Base-by-base conservation (phyloP, 2,113 vertebrate species). In the Stomatorhinus ivindoensis region DNA sequence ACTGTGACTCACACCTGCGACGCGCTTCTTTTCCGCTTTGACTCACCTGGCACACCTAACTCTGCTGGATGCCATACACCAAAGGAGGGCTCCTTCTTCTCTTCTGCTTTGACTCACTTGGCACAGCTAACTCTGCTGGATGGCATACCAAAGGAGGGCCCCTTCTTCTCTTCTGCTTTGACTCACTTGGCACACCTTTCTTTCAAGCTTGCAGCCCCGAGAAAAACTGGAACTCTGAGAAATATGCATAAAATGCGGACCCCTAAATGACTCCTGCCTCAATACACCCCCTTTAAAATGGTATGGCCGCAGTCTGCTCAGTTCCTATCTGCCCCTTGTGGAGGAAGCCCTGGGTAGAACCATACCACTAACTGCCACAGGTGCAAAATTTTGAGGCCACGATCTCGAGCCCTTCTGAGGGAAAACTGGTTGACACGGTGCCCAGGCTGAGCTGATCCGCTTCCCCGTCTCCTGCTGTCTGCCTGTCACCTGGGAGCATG, bases 361-460 rank as follows among this genome's bases (percentile, higher is more conserved):
- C 96, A 95, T 96, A 95, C 94, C 94, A 93, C 95, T 97, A 97
- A 97, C 97, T 97, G 95, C 95, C 96, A 97, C 95, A 94, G 95
- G 96, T 97, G 96, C 96, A 97, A 96, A 96, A 97, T 97, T 97
- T 97, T 96, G 95, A 94, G 95, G 95, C 95, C 96, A 83, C 84
- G 96, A 96, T 96, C 95, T 96, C 95, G 95, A 96, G 96, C 96
- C 95, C 95, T 96, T 97, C 97, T 97, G 96, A 97, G 97, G 96
- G 97, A 3, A 96, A 96, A 96, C 96, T 94, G 94, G 96, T 96
- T 96, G 97, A 97, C 97, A 96, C 96, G 95, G 96, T 97, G 96
- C 96, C 95, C 94, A 95, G 95, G 95, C 95, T 95, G 96, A 96
- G 96, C 96, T 96, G 96, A 96, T 96, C 95, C 93, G 94, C 95